Base-by-base conservation (phyloP, 2,797 vertebrate genomes). In the Macroramphosus scolopax region DNA sequence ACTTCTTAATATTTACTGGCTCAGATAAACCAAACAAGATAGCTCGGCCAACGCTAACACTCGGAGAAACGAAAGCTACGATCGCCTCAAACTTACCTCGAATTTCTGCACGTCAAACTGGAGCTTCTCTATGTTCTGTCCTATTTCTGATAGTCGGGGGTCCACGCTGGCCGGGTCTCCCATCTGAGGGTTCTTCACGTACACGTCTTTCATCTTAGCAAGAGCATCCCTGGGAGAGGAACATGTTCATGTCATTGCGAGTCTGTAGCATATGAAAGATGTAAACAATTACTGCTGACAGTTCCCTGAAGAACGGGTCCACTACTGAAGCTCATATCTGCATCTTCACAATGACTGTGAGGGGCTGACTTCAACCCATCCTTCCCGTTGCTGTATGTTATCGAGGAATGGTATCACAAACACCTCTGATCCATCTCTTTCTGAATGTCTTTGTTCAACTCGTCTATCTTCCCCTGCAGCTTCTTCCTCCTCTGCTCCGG, bases 121-220 rank as follows among this genome's bases (percentile, higher is more conserved):
- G 32, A 98, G 82, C 71, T 92, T 96, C 8, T 98, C 95, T 2
- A 97, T 90, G 75, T 90, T 96, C 63, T 93, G 92, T 32, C 49
- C 86, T 3, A 96, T 92, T 81, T 99, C 97, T 3, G 86, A 51
- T 42, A 98, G 75, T 52, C 93, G 92, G 32, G 94, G 95, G 63
- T 96, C 95, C 46, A 99, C 88, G 0, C 96, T 98, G 17, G 87
- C 75, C 0, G 96, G 91, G 8, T 98, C 96, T 26, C 97, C 97
- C 97, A 99, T 98, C 80, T 98, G 95, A 0, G 96, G 97, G 65
- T 97, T 98, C 90, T 96, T 98, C 44, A 94, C 74, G 30, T 98
- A 99, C 12, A 98, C 97, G 0, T 98, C 96, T 84, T 96, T 98
- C 97, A 99, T 99, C 84, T 97, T 99, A 0, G 94, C 92, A 63